Conservation (phyloP, 1,140 invertebrate species). For the Pseudomyrmex concolor region DNA sequence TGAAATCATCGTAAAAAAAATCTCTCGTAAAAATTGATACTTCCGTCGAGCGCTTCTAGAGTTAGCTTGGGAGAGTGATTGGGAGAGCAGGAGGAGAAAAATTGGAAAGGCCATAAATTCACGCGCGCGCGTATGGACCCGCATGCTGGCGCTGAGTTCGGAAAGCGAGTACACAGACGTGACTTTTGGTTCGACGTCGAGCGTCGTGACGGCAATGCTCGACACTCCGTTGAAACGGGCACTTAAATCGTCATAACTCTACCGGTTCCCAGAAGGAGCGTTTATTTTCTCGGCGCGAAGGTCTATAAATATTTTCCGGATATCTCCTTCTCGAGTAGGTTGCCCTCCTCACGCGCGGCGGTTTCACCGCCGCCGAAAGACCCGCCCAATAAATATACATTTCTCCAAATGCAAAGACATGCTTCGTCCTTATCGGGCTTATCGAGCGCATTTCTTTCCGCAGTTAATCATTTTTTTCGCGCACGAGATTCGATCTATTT, state of each 20-base stretch:
- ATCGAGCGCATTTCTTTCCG: background rate
- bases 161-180: slow-evolving; percentile 37
- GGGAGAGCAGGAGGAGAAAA: slow-evolving; percentile 8
- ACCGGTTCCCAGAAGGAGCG: slow-evolving; percentile 50
- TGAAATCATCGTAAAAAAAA: background rate
- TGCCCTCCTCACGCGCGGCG: slow-evolving; percentile 5
- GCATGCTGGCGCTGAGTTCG: slow-evolving; percentile 1
- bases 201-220: slow-evolving; percentile 46
- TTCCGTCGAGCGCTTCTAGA: slow-evolving; percentile 7
- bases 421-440: background rate
- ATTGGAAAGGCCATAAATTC: slow-evolving; percentile 42
- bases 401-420: slow-evolving; percentile 49
- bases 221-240: slow-evolving; percentile 56
- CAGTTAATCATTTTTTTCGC: background rate
- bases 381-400: slow-evolving; percentile 47
- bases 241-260: slow-evolving; percentile 62
- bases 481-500: background rate
- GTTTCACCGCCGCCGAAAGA: slow-evolving; percentile 27
- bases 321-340: slow-evolving; percentile 56
- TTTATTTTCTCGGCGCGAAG: slow-evolving; percentile 57
- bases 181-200: slow-evolving; percentile 32
- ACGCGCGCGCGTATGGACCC: background rate
- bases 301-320: slow-evolving; percentile 60
- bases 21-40: slow-evolving; percentile 47
- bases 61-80: background rate